Conservation (phyloP, 23 tunicate species). For the Halocynthia roretzi region DNA sequence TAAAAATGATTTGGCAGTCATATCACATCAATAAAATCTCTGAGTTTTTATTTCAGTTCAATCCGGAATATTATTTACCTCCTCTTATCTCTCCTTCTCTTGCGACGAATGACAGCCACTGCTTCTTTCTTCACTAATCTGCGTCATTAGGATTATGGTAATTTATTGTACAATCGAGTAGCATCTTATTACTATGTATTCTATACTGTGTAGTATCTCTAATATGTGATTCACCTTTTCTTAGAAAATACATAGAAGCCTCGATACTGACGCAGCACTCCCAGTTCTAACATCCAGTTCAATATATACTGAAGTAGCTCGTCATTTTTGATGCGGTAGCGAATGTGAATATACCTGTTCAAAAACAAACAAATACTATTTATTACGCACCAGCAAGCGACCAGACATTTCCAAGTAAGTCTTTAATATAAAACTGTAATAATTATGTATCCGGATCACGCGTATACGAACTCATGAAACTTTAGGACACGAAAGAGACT, state of each 20-base stretch:
- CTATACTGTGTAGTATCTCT: background rate
- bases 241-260: constrained; percentile 41
- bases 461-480: no score
- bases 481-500: no score
- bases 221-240: constrained; percentile 22
- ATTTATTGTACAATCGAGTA: background rate
- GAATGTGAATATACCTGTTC: constrained; percentile 56
- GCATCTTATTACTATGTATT: background rate
- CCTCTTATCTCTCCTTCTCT: background rate
- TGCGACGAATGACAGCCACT: constrained; percentile 29
- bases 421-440: no score
- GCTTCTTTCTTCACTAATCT: constrained; percentile 50
- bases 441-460: no score
- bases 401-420: no score
- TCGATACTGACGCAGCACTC: constrained; percentile 19
- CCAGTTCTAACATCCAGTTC: constrained; percentile 81
- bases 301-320: constrained; percentile 41
- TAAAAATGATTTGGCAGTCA: no score
- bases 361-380: background rate
- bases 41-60: no score
- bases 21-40: no score
- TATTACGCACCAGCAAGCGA: no score
- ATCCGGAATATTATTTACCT: no score
- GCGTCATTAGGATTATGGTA: background rate
- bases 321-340: constrained; percentile 52